Evolutionary conservation across 1,140 invertebrate genomes (phyloP).

Genomic region (Drosophila bocki): DNA sequence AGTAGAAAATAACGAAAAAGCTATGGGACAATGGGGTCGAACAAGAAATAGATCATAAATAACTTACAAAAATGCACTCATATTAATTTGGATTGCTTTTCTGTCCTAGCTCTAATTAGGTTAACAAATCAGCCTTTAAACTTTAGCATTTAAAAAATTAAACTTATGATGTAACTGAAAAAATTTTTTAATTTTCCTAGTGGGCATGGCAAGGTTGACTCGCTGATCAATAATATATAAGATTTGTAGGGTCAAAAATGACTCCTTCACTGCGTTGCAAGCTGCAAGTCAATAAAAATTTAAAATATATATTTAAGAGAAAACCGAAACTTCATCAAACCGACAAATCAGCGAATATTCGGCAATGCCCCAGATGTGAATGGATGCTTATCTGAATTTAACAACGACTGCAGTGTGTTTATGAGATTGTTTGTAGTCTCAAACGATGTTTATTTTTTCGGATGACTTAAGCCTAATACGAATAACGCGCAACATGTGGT

Average conservation of each 20-base stretch:
- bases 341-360: not conserved
- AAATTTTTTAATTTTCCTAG: not conserved
- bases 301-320: not conserved
- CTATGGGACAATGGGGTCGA: too few relatives aligned
- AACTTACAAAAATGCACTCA: not conserved
- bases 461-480: slow-evolving; percentile 46
- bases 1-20: not conserved
- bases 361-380: slow-evolving; percentile 11
- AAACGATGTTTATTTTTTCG: slow-evolving; percentile 44
- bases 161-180: not conserved
- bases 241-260: not conserved
- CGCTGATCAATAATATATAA: not conserved
- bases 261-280: not conserved
- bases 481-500: slow-evolving; percentile 39
- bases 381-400: not conserved
- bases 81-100: not conserved
- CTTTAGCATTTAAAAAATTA: not conserved
- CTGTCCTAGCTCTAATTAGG: not conserved
- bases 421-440: slow-evolving; percentile 19
- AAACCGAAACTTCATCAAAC: not conserved
- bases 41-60: not conserved
- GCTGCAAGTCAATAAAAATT: not conserved
- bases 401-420: slow-evolving; percentile 16
- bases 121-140: not conserved
- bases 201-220: not conserved